Conservation (phyloP, 2,113 vertebrate genomes). For the Prunella himalayana region DNA sequence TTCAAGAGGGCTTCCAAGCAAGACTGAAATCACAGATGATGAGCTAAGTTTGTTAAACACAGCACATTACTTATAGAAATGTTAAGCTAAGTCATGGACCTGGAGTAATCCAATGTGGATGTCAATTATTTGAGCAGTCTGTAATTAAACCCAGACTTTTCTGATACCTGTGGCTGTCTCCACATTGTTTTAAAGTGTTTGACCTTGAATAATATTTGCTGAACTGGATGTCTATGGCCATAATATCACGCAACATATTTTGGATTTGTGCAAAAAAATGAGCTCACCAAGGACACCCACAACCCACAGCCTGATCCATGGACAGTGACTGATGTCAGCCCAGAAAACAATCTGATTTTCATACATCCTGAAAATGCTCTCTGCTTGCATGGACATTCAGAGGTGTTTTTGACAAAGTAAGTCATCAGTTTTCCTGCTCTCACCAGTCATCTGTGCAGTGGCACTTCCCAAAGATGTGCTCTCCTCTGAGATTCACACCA, state of each 20-base stretch:
- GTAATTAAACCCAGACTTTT: not conserved
- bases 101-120: accelerated
- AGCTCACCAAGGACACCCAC: not conserved
- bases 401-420: not conserved
- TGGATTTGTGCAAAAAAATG: not conserved
- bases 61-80: not conserved
- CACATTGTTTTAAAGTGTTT: not conserved
- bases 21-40: not conserved
- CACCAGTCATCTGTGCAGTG: not conserved
- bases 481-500: not conserved
- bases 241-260: not conserved
- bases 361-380: not conserved
- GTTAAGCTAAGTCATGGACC: not conserved
- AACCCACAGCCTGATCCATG: not conserved
- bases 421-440: not conserved
- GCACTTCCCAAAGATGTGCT: not conserved
- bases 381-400: not conserved
- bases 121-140: not conserved
- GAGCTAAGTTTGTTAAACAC: not conserved
- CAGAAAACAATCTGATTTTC: not conserved
- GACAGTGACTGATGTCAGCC: not conserved
- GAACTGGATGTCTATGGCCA: not conserved
- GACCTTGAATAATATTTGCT: not conserved
- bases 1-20: not conserved
- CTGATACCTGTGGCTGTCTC: not conserved